Percentiles rank a stretch among this genome's conserved stretches.
Conservation (phyloP, 2,888 invertebrate species). For the Diloba caeruleocephala region DNA sequence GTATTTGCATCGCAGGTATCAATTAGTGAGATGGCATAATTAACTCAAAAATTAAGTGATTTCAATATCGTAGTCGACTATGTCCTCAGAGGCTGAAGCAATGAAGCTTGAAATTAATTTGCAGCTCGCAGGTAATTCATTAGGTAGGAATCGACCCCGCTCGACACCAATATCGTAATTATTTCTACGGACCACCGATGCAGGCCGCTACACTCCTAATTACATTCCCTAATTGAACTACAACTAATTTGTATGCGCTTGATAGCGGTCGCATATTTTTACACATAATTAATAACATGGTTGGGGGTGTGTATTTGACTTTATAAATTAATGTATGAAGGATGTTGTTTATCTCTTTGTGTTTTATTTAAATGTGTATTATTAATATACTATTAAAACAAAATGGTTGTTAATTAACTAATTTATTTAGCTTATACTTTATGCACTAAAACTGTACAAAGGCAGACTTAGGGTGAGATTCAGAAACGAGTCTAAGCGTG, state of each 20-base stretch:
- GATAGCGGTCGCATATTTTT: conserved; percentile 33
- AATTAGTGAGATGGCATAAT: conserved; percentile 54
- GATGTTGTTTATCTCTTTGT: too few relatives aligned
- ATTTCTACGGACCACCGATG: conserved; percentile 50
- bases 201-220: conserved; percentile 65
- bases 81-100: conserved; percentile 56
- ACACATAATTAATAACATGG: conserved; percentile 31
- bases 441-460: too few relatives aligned
- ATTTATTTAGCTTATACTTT: too few relatives aligned
- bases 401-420: too few relatives aligned
- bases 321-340: too few relatives aligned
- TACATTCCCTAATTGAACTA: conserved; percentile 73
- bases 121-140: conserved; percentile 72
- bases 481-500: too few relatives aligned
- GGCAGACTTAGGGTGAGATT: too few relatives aligned
- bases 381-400: too few relatives aligned
- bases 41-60: conserved; percentile 53
- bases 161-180: conserved; percentile 65
- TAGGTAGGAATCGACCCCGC: conserved; percentile 64
- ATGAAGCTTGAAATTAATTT: conserved; percentile 71
- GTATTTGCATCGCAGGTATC: conserved; percentile 12
- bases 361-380: too few relatives aligned
- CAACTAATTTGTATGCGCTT: conserved; percentile 63
- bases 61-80: conserved; percentile 49
- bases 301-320: conserved; percentile 9